Percentiles rank a stretch among this genome's conserved stretches.
These are phyloP conservation scores for Musca domestica DNA, from an alignment of 1,140 invertebrate genomes.

Conservation along the genomic window DNA sequence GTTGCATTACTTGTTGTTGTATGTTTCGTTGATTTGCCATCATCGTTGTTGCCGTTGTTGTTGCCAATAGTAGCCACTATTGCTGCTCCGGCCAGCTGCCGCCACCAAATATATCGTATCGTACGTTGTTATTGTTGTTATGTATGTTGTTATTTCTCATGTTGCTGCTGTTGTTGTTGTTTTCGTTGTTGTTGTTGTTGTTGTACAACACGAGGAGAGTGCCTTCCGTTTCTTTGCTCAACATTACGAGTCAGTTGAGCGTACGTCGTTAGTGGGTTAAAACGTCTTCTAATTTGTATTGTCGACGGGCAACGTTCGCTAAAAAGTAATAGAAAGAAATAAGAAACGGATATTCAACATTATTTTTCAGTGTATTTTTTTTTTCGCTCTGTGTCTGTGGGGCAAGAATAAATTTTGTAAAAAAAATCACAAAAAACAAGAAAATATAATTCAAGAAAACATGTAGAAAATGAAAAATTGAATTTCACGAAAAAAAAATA, in stretches of 20 bases:
- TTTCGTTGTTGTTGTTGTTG: not conserved
- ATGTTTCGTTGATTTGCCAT: not conserved
- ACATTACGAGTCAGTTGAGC: conserved; percentile 7
- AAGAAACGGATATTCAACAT: not conserved
- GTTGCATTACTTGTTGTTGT: conserved; percentile 1
- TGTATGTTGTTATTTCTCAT: too few species aligned
- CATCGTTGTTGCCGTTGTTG: not conserved
- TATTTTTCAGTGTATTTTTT: too few species aligned
- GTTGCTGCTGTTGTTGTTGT: too few species aligned
- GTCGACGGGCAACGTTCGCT: not conserved
- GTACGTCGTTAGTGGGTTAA: conserved; percentile 20
- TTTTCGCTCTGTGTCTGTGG: too few species aligned
- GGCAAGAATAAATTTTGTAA: too few species aligned
- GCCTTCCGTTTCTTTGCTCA: conserved; percentile 7
- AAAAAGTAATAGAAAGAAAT: too few species aligned
- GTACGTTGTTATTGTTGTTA: too few species aligned
- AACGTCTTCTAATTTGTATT: conserved; percentile 11
- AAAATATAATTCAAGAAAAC: too few species aligned
- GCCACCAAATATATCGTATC: too few species aligned
- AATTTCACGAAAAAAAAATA: not conserved
- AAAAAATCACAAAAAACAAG: too few species aligned
- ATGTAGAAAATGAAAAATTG: not conserved
- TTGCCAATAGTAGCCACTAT: conserved; percentile 13
- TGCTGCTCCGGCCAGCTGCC: not conserved
- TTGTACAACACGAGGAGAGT: not conserved